Conservation (phyloP, 2,888 invertebrate species). For the Apamea crenata region DNA sequence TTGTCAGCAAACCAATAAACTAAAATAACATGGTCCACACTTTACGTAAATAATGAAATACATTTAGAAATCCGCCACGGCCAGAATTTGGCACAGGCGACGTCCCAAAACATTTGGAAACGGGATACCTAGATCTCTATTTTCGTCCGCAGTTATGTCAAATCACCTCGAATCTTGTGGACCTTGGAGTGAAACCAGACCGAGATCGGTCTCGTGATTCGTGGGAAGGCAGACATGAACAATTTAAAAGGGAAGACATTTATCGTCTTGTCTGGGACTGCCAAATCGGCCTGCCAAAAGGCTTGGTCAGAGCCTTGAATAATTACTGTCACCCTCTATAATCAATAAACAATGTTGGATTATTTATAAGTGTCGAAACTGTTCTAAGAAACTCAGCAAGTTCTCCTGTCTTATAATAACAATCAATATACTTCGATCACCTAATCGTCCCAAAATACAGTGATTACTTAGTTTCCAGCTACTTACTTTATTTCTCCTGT, state of each 20-base stretch:
- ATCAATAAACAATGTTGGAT: neutral
- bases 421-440: neutral
- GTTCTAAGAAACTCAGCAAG: neutral
- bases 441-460: neutral
- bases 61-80: slow-evolving; percentile 62
- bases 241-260: slow-evolving; percentile 15
- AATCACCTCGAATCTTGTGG: slow-evolving; percentile 41
- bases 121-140: slow-evolving; percentile 78
- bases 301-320: slow-evolving; percentile 1
- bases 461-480: neutral
- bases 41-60: slow-evolving; percentile 65
- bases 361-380: neutral
- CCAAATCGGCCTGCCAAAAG: slow-evolving; percentile 18
- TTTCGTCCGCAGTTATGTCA: slow-evolving; percentile 68
- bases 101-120: slow-evolving; percentile 75
- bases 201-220: slow-evolving; percentile 48
- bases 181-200: slow-evolving; percentile 50
- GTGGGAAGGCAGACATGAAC: slow-evolving; percentile 23
- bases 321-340: neutral
- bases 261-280: slow-evolving; percentile 5
- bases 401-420: neutral
- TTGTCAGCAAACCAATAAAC: slow-evolving; percentile 47
- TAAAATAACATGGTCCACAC: slow-evolving; percentile 47
- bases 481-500: neutral
- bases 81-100: slow-evolving; percentile 78